phyloP scores from a whole-genome alignment of 2,797 vertebrate species.

The Lacerta agilis region DNA sequence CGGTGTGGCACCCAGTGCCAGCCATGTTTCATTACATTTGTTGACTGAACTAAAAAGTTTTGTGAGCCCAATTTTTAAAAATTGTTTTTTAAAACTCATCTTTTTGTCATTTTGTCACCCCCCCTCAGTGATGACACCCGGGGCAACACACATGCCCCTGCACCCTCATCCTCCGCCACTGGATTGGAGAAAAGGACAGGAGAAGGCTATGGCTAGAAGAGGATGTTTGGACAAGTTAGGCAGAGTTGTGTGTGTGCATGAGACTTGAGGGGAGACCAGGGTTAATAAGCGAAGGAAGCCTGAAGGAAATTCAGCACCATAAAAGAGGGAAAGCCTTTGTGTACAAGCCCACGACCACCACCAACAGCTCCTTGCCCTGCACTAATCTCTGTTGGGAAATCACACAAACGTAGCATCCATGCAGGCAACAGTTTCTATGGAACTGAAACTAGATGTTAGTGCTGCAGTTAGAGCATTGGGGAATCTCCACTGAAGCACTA shows the following conservation, averaged over 20 bases:
- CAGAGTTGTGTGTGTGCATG: background rate
- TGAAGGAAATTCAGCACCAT: background rate
- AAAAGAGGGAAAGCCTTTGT: background rate
- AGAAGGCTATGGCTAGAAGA: background rate
- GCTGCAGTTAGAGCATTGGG: background rate
- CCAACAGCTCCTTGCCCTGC: background rate
- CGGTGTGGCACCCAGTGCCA: too few species aligned
- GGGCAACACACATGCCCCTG: too few species aligned
- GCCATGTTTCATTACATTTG: too few species aligned
- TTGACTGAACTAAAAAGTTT: too few species aligned
- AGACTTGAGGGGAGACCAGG: background rate
- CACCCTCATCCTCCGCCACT: too few species aligned
- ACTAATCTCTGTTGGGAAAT: background rate
- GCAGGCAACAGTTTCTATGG: background rate
- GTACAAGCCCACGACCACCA: background rate
- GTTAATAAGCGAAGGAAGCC: background rate
- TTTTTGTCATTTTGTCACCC: too few species aligned
- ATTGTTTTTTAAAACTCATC: too few species aligned
- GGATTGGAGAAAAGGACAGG: background rate
- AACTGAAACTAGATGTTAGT: background rate
- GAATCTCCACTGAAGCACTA: background rate
- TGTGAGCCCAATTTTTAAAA: too few species aligned
- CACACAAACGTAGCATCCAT: background rate
- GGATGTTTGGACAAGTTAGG: background rate
- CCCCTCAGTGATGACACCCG: too few species aligned